These are phyloP conservation scores for Cirrhinus molitorella DNA, from an alignment of 2,797 vertebrate species.

Conservation along the genomic window DNA sequence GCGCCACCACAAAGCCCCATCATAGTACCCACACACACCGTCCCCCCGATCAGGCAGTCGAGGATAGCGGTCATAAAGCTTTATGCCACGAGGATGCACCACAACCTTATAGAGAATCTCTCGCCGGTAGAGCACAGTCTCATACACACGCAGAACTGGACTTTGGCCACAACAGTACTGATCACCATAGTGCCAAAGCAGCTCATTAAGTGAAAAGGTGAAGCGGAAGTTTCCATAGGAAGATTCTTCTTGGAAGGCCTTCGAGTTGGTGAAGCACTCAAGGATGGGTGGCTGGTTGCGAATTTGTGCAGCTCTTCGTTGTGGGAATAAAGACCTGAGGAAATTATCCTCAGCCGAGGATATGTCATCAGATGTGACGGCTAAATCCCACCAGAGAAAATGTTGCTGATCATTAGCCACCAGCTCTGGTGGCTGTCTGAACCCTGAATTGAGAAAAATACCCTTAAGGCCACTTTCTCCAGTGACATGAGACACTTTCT, in stretches of 20 bases:
- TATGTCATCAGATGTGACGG: slow-evolving; percentile 55
- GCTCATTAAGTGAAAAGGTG: slow-evolving; percentile 64
- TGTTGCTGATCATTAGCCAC: background rate
- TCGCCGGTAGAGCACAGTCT: slow-evolving; percentile 61
- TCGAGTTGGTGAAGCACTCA: slow-evolving; percentile 67
- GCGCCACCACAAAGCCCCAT: slow-evolving; percentile 63
- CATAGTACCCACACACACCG: slow-evolving; percentile 50
- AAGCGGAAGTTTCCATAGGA: slow-evolving; percentile 70
- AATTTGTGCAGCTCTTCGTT: slow-evolving; percentile 19
- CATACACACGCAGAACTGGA: slow-evolving; percentile 61
- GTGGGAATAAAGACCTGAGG: slow-evolving; percentile 38
- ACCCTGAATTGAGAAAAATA: slow-evolving; percentile 43
- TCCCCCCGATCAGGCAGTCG: slow-evolving; percentile 36
- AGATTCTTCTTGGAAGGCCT: slow-evolving; percentile 65
- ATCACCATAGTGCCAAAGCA: slow-evolving; percentile 63
- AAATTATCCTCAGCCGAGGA: slow-evolving; percentile 54
- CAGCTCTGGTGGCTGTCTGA: background rate
- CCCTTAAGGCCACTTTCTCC: background rate
- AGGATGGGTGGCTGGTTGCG: slow-evolving; percentile 48
- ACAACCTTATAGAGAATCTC: slow-evolving; percentile 65
- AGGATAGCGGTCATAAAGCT: slow-evolving; percentile 30
- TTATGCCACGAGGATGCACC: slow-evolving; percentile 61
- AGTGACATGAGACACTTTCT: slow-evolving; percentile 67
- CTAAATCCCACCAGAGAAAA: slow-evolving; percentile 66
- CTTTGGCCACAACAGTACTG: slow-evolving; percentile 56